Conservation (phyloP, 1,140 invertebrate species). For the Medauroidea extradentata region DNA sequence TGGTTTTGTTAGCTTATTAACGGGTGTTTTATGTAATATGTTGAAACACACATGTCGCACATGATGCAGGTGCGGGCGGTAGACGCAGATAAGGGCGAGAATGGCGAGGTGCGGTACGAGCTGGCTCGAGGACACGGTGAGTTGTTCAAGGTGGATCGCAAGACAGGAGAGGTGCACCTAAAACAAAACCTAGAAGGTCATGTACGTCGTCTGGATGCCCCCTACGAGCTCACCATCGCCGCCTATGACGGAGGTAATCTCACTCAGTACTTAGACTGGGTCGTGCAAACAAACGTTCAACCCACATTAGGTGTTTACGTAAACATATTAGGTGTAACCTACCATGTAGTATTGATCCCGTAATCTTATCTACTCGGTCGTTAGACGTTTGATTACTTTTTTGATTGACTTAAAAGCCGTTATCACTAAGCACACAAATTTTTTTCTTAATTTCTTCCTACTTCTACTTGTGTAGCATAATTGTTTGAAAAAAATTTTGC, state of each 20-base stretch:
- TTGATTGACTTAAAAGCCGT: too few relatives aligned
- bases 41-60: conserved; percentile 7
- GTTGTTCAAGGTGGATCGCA: conserved; percentile 80
- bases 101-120: conserved; percentile 85
- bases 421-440: too few relatives aligned
- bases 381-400: too few relatives aligned
- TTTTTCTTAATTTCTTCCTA: too few relatives aligned
- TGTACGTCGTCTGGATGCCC: conserved; percentile 53
- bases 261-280: too few relatives aligned
- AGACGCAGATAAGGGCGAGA: conserved; percentile 83
- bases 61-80: conserved; percentile 66
- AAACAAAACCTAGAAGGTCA: conserved; percentile 81
- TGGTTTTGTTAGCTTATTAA: not conserved
- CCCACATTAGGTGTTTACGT: too few relatives aligned
- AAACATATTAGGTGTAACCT: too few relatives aligned
- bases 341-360: too few relatives aligned
- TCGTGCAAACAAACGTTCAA: too few relatives aligned
- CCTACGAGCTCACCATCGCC: conserved; percentile 77
- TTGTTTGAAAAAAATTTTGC: too few relatives aligned
- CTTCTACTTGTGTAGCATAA: too few relatives aligned
- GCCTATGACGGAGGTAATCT: conserved; percentile 85
- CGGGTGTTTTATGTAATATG: not conserved
- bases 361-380: too few relatives aligned
- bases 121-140: conserved; percentile 83
- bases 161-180: conserved; percentile 81